Evolutionary conservation across 2,888 invertebrate genomes (phyloP).

Genomic region (Elegia similella): DNA sequence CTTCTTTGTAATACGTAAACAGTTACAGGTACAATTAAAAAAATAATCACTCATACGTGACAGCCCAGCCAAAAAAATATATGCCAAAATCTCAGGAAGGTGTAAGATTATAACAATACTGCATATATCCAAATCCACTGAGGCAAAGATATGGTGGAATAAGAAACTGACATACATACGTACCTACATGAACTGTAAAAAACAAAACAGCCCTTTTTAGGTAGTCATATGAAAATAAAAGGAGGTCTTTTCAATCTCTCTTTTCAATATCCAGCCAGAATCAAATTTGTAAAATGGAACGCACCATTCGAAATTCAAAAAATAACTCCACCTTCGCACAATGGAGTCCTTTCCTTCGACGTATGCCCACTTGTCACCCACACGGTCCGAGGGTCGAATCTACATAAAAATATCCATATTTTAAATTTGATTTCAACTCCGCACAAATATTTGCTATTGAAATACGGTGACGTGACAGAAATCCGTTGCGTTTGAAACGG

Average conservation of each 20-base stretch:
- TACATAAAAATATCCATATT: constrained; percentile 76
- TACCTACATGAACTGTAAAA: no score
- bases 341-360: constrained; percentile 51
- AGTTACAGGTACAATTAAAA: no score
- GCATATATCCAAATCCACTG: no score
- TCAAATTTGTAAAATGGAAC: constrained; percentile 12
- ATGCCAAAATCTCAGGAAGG: no score
- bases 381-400: constrained; percentile 65
- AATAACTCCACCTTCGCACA: constrained; percentile 48
- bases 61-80: no score
- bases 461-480: constrained; percentile 75
- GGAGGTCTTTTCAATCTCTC: constrained; percentile 3
- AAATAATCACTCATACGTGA: no score
- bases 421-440: constrained; percentile 75
- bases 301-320: constrained; percentile 26
- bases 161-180: no score
- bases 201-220: no score
- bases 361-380: constrained; percentile 65
- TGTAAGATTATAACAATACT: no score
- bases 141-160: no score
- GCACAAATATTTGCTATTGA: constrained; percentile 80
- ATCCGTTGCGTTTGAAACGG: constrained; percentile 57
- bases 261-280: constrained; percentile 8
- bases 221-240: background rate
- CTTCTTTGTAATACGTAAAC: no score